phyloP scores from a whole-genome alignment of 1,140 invertebrate species.

The Ooceraea biroi region DNA sequence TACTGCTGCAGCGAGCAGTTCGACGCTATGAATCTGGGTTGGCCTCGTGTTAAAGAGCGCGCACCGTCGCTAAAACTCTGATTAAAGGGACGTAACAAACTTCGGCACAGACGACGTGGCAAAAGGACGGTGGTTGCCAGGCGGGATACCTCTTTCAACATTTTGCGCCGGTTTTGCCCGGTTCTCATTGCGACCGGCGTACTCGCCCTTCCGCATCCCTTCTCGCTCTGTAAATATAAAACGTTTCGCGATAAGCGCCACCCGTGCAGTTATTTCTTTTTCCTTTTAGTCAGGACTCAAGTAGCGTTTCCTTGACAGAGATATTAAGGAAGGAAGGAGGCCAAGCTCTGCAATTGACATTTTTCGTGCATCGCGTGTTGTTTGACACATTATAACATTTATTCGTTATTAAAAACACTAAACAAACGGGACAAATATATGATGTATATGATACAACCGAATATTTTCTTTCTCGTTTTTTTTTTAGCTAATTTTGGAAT shows the following conservation, averaged over 20 bases:
- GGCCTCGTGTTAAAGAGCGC: constrained; percentile 42
- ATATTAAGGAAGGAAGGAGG: too few species aligned
- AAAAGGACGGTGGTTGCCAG: neutral
- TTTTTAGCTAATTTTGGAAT: neutral
- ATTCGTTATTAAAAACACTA: too few species aligned
- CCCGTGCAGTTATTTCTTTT: too few species aligned
- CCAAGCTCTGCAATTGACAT: too few species aligned
- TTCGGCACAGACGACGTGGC: neutral
- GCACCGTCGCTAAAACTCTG: constrained; percentile 26
- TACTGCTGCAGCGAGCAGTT: constrained; percentile 25
- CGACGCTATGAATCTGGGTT: constrained; percentile 53
- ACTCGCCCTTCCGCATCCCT: too few species aligned
- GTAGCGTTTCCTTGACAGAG: too few species aligned
- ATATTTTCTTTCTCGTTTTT: neutral
- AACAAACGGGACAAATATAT: too few species aligned
- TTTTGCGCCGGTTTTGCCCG: neutral
- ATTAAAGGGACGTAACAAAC: constrained; percentile 32
- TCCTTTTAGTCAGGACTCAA: too few species aligned
- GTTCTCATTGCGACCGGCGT: neutral
- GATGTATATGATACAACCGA: too few species aligned
- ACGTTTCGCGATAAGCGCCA: too few species aligned
- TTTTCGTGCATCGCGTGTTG: too few species aligned
- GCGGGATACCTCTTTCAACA: neutral
- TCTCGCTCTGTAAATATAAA: neutral
- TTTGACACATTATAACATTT: too few species aligned